phyloP scores from a whole-genome alignment of 1,140 invertebrate genomes.

The Mylabris phalerata region DNA sequence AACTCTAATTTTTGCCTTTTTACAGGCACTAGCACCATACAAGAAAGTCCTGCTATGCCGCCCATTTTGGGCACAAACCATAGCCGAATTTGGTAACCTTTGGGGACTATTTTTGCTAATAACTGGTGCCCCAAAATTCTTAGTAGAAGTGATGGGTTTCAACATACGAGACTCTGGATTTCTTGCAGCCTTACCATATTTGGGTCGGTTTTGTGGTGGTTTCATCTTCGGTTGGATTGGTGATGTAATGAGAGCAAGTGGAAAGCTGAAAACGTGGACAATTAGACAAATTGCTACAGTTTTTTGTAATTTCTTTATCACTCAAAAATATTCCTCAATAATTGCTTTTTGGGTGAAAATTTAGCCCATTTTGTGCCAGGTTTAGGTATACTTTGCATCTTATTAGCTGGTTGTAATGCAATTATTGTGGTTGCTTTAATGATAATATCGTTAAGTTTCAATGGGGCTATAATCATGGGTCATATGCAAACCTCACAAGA shows the following conservation, averaged over 20 bases:
- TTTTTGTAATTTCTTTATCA: slow-evolving; percentile 57
- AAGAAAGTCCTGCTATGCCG: slow-evolving; percentile 43
- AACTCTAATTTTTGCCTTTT: not conserved
- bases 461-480: slow-evolving; percentile 75
- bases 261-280: slow-evolving; percentile 34
- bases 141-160: slow-evolving; percentile 77
- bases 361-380: slow-evolving; percentile 5
- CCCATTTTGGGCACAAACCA: slow-evolving; percentile 59
- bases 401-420: not conserved
- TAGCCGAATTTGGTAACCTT: slow-evolving; percentile 65
- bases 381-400: not conserved
- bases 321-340: not conserved
- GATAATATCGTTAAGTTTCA: slow-evolving; percentile 48
- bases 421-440: not conserved
- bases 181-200: slow-evolving; percentile 65
- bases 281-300: slow-evolving; percentile 66
- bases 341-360: not conserved
- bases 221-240: slow-evolving; percentile 61
- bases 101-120: slow-evolving; percentile 79
- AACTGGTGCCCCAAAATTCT: slow-evolving; percentile 73
- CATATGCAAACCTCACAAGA: slow-evolving; percentile 78
- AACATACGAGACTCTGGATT: slow-evolving; percentile 66
- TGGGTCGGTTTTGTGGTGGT: slow-evolving; percentile 56
- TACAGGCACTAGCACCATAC: not conserved
- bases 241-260: slow-evolving; percentile 49